phyloP scores from a whole-genome alignment of 2,888 invertebrate genomes.

The Actias luna region DNA sequence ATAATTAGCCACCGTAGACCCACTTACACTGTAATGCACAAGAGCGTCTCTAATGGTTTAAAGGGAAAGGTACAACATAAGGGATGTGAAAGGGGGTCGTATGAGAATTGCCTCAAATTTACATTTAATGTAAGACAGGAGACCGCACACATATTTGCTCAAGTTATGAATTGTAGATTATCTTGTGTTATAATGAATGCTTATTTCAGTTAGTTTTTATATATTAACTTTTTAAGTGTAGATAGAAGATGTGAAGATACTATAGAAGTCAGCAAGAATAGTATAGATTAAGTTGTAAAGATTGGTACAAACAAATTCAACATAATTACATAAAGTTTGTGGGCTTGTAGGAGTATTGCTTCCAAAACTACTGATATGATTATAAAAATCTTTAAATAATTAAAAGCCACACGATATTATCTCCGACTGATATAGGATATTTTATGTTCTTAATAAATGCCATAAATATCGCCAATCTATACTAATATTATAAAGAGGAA shows the following conservation, averaged over 20 bases:
- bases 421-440: too few relatives aligned
- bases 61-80: constrained; percentile 4
- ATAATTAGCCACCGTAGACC: not conserved
- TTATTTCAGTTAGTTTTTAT: not conserved
- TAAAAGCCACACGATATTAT: too few relatives aligned
- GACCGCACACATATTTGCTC: not conserved
- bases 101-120: not conserved
- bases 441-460: too few relatives aligned
- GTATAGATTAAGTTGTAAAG: not conserved
- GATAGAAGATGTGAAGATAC: not conserved
- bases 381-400: too few relatives aligned
- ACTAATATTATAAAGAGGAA: too few relatives aligned
- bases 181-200: not conserved
- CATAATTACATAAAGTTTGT: too few relatives aligned
- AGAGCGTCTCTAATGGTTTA: not conserved
- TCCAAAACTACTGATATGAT: too few relatives aligned
- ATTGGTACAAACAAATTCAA: too few relatives aligned
- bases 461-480: too few relatives aligned
- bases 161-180: constrained; percentile 8
- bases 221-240: not conserved
- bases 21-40: constrained; percentile 7
- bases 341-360: too few relatives aligned
- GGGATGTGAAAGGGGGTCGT: not conserved
- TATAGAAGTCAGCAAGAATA: not conserved
- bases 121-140: constrained; percentile 1